These are phyloP conservation scores for Podargus strigoides DNA, from an alignment of 2,797 vertebrate species.

Conservation along the genomic window DNA sequence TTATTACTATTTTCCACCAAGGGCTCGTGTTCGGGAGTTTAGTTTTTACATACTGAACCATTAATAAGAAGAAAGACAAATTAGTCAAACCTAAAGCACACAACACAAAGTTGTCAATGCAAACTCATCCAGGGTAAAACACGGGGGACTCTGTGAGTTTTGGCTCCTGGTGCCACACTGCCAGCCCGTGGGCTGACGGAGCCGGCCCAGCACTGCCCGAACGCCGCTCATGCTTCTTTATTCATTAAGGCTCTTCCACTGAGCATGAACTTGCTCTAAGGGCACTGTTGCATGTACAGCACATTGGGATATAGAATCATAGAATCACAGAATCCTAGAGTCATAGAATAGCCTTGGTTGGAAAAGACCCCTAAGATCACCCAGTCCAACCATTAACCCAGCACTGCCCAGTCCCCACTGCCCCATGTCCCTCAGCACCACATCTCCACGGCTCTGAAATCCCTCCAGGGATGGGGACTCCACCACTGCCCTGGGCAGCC, in stretches of 20 bases:
- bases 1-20: conserved; percentile 20
- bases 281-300: background rate
- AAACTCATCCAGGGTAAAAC: background rate
- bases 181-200: background rate
- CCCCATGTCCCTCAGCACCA: no score
- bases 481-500: no score
- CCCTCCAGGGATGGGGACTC: no score
- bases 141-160: background rate
- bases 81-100: background rate
- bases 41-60: conserved; percentile 37
- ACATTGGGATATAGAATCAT: background rate
- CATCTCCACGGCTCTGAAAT: no score
- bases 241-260: background rate
- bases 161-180: background rate
- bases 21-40: background rate
- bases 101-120: background rate
- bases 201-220: background rate
- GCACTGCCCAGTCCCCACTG: no score
- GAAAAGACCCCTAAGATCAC: no score
- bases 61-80: conserved; percentile 56
- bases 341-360: no score
- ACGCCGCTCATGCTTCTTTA: background rate
- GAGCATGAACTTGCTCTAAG: background rate
- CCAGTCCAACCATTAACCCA: no score
- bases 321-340: no score